Base-by-base conservation (phyloP, 2,797 vertebrate species). In the Sebastes aleutianus region DNA sequence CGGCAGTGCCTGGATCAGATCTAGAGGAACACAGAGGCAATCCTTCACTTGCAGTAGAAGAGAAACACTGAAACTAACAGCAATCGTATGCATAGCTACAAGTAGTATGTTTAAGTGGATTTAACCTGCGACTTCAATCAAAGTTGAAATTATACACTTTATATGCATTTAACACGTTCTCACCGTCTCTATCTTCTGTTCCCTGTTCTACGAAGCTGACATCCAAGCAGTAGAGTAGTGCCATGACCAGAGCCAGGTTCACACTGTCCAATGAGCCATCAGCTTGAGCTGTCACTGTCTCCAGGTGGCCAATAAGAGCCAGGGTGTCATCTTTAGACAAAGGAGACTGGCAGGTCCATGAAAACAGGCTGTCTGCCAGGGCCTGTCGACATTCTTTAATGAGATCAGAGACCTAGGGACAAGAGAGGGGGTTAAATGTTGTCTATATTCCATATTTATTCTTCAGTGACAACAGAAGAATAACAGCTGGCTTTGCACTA, bases 311-410 rank as follows among this genome's bases (percentile, higher is more conserved):
- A 88, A 99, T 98, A 34, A 99, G 96, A 85, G 97, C 96, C 18
- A 99, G 89, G 4, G 97, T 99, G 91, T 99, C 97, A 79, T 99
- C 98, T 95, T 97, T 98, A 82, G 89, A 95, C 75, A 99, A 93
- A 0, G 98, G 96, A 3, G 98, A 98, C 82, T 99, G 99, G 86
- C 98, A 99, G 29, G 98, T 96, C 98, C 99, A 99, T n/a, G 95
- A 96, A 93, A 99, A 99, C 62, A 99, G 94, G 87, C 98, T 97
- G 86, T 99, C 98, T 65, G 98, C 98, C 81, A 99, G 91, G 6
- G 98, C 96, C 84, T 97, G 97, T 22, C 96, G 93, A 82, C 97
- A 97, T 72, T 99, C 99, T 91, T 96, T 98, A 91, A 99, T 97
- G 77, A 99, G 96, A 89, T 99, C 98, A 29, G 97, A 96, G 81